These are phyloP conservation scores for Tachina lurida DNA, from an alignment of 2,888 invertebrate genomes.

Conservation along the genomic window DNA sequence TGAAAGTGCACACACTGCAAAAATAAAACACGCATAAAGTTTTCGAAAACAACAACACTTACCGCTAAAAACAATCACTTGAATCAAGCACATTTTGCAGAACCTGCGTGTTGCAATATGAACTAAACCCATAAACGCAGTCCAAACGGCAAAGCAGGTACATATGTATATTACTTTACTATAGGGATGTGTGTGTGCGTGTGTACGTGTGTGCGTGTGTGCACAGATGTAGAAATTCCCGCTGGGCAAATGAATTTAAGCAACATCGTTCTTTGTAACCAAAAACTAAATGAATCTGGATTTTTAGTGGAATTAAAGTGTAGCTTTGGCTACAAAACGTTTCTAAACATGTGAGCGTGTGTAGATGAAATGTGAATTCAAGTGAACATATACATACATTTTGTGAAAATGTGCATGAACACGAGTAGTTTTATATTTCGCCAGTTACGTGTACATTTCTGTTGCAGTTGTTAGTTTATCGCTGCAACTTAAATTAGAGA, in stretches of 20 bases:
- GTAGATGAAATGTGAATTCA: slow-evolving; percentile 28
- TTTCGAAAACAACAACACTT: slow-evolving; percentile 72
- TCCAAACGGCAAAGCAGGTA: slow-evolving; percentile 5
- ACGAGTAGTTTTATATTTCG: background rate
- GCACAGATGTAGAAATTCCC: slow-evolving; percentile 11
- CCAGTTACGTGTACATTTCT: background rate
- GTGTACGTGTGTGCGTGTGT: too few species aligned
- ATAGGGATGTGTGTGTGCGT: too few species aligned
- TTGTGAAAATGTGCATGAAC: background rate
- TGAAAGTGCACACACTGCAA: background rate
- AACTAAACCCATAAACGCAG: slow-evolving; percentile 67
- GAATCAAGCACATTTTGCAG: slow-evolving; percentile 63
- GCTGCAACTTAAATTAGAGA: background rate
- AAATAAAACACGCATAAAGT: slow-evolving; percentile 13
- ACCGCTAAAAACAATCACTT: slow-evolving; percentile 77
- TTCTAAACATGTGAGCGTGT: too few species aligned
- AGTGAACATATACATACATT: background rate
- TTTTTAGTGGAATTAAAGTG: background rate
- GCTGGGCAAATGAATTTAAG: slow-evolving; percentile 29
- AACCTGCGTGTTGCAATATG: slow-evolving; percentile 66
- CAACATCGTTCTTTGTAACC: background rate
- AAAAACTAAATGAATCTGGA: background rate
- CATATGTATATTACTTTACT: too few species aligned
- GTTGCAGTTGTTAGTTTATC: background rate
- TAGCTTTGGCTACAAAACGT: background rate